Conservation (phyloP, 1,140 invertebrate species). For the Drosophila triauraria region DNA sequence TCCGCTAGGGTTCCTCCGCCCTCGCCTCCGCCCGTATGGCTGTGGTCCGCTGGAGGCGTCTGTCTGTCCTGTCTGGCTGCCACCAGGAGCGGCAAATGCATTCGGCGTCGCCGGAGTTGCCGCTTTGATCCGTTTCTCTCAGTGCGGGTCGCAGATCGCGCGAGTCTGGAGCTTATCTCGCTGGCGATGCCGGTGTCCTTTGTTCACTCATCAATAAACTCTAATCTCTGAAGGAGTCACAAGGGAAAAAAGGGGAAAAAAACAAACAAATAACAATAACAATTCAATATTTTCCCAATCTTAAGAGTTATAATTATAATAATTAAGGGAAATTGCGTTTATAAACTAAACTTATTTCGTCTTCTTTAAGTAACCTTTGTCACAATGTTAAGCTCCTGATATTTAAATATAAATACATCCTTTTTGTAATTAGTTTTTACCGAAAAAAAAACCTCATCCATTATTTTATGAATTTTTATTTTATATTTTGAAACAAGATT, state of each 20-base stretch:
- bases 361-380: too few species aligned
- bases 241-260: slow-evolving; percentile 8
- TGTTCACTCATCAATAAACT: slow-evolving; percentile 42
- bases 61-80: slow-evolving; percentile 39
- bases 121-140: slow-evolving; percentile 28
- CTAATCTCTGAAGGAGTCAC: slow-evolving; percentile 30
- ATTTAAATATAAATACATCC: neutral
- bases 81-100: slow-evolving; percentile 71
- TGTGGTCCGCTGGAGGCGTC: slow-evolving; percentile 37
- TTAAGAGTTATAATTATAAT: neutral
- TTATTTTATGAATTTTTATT: too few species aligned
- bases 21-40: slow-evolving; percentile 24
- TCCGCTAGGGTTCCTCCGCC: slow-evolving; percentile 11
- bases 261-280: slow-evolving; percentile 9
- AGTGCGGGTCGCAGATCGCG: slow-evolving; percentile 26
- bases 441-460: too few species aligned
- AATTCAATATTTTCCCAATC: neutral
- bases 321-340: too few species aligned
- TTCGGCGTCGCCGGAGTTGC: slow-evolving; percentile 41
- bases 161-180: slow-evolving; percentile 24
- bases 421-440: too few species aligned
- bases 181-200: slow-evolving; percentile 11
- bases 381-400: neutral
- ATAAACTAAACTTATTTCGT: too few species aligned
- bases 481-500: too few species aligned